phyloP scores from a whole-genome alignment of 2,888 invertebrate species.

The Orthosia cruda region DNA sequence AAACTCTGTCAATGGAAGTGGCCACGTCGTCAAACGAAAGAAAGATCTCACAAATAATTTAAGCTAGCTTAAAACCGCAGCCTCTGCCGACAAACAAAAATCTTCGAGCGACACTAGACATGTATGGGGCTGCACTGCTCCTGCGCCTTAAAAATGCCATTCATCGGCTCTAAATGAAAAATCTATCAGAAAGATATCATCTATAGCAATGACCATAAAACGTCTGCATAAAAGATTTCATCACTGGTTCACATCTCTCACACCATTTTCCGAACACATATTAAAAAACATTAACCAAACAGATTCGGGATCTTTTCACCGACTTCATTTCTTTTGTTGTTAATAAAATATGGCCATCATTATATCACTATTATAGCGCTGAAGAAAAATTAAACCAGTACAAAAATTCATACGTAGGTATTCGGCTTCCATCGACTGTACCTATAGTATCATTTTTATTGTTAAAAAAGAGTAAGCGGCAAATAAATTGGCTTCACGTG shows the following conservation, averaged over 20 bases:
- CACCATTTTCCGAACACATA: constrained; percentile 12
- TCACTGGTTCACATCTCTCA: neutral
- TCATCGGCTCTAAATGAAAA: no score
- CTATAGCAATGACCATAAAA: neutral
- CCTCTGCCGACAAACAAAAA: no score
- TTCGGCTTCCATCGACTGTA: neutral
- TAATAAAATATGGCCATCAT: neutral
- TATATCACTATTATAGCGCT: constrained; percentile 40
- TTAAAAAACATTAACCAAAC: neutral
- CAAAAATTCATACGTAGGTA: constrained; percentile 6
- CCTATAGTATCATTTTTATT: constrained; percentile 12
- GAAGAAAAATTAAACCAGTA: constrained; percentile 23
- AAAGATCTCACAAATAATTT: no score
- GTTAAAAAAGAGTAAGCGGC: neutral
- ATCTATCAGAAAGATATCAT: no score
- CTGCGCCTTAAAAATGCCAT: no score
- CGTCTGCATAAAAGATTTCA: constrained; percentile 5
- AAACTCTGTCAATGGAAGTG: no score
- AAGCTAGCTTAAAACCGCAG: no score
- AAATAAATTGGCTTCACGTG: constrained; percentile 12
- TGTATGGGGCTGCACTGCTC: no score
- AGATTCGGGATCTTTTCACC: neutral
- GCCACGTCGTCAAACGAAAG: no score
- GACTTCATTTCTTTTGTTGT: no score
- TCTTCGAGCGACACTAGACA: no score